Base-by-base conservation (phyloP, 2,797 vertebrate genomes). In the Phyllotis vaccarum region DNA sequence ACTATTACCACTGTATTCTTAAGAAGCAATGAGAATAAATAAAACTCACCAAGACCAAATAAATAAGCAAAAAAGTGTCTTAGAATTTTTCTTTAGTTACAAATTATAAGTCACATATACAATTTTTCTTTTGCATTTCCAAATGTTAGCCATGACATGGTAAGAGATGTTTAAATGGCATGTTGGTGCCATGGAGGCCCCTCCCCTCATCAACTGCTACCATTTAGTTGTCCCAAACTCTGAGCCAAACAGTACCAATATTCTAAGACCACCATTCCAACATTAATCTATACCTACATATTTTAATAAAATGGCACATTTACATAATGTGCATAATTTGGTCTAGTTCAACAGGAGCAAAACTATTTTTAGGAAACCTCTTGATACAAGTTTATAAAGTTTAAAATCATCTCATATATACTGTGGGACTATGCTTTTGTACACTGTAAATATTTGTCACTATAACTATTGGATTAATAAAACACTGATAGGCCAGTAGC, bases 321-420 rank as follows among this genome's bases (percentile, higher is more conserved):
- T 90, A 88, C 6, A 62, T 49, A 95, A 58, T 86, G 37, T 37
- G 82, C 82, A 79, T 29, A 90, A 72, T 74, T 37, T 95, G 56
- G 37, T 24, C 78, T 72, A 82, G 37, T 58, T 95, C 91, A 90
- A 94, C 10, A 68, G 14, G 43, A 95, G 87, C 66, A 87, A 82
- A 95, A 82, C 21, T 21, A 91, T n/a, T 83, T 96, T 78, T 79
- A 93, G 75, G n/a, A 52, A 66, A 11, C n/a, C 43, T 78, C 27
- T 87, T 95, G 86, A 91, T 89, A 90, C 21, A 86, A 90, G 21
- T n/a, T 58, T 83, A 5, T 72, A 76, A 95, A 91, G 70, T 93
- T 43, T 22, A 72, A 88, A 74, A n/a, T 19, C 9, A 78, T n/a
- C 94, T 88, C 72, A 78, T 76, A 80, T n/a, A 83, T 49, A 49